These are phyloP conservation scores for Poecilobothrus nobilitatus DNA, from an alignment of 2,888 invertebrate genomes.

Conservation along the genomic window DNA sequence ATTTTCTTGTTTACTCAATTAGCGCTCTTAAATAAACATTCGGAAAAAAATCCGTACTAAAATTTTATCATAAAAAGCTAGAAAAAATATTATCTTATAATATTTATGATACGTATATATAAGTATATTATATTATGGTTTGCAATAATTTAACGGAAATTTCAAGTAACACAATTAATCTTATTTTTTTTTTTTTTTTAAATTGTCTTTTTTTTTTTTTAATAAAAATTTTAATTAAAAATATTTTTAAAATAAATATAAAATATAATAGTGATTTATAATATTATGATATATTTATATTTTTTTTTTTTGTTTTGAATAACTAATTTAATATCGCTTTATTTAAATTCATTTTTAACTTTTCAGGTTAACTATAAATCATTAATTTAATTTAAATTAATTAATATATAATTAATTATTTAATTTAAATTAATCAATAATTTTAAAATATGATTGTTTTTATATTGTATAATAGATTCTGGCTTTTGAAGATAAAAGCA, in stretches of 20 bases:
- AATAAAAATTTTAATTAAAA: background rate
- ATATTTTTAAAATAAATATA: background rate
- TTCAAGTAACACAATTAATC: background rate
- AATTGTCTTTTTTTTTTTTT: background rate
- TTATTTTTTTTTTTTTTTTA: too few species aligned
- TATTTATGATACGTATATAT: too few species aligned
- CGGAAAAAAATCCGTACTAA: background rate
- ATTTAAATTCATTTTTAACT: constrained; percentile 1
- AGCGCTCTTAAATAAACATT: background rate
- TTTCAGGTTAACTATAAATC: too few species aligned
- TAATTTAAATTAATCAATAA: too few species aligned
- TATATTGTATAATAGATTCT: too few species aligned
- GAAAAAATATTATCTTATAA: too few species aligned
- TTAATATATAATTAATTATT: too few species aligned
- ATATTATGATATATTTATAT: background rate
- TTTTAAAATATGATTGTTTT: too few species aligned
- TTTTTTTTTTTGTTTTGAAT: background rate
- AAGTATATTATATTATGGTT: background rate
- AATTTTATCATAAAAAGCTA: background rate
- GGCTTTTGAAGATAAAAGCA: too few species aligned
- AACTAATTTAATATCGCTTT: background rate
- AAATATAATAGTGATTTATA: background rate
- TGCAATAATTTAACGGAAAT: background rate
- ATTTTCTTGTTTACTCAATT: too few species aligned
- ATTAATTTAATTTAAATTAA: too few species aligned